Evolutionary conservation across 2,888 invertebrate genomes (phyloP).

Genomic region (Mechanitis mazaeus): DNA sequence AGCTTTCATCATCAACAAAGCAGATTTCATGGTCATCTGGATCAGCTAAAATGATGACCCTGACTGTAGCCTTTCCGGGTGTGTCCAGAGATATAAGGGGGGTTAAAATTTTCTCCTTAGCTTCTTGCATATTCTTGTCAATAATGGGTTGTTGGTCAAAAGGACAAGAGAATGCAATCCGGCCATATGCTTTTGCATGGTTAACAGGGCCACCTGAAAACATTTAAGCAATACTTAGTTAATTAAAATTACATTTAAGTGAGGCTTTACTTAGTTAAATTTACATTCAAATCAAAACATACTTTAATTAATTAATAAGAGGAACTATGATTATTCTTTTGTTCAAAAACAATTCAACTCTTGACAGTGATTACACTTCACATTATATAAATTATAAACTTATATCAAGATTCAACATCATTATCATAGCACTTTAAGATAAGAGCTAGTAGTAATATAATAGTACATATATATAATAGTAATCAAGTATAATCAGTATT

Average conservation of each 20-base stretch:
- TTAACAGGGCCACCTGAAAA: conserved; percentile 80
- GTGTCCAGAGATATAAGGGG: conserved; percentile 95
- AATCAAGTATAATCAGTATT: background rate
- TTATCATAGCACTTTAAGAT: no score
- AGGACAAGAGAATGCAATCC: conserved; percentile 96
- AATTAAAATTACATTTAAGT: no score
- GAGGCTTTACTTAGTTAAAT: background rate
- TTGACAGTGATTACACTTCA: no score
- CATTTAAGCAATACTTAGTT: background rate
- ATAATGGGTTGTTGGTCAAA: conserved; percentile 84
- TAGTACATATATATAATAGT: no score
- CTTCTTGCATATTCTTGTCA: conserved; percentile 82
- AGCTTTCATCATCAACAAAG: conserved; percentile 98
- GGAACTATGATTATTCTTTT: no score
- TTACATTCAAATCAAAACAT: no score
- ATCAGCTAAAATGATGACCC: conserved; percentile 97
- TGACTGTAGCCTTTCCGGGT: conserved; percentile 97
- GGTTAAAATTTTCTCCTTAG: conserved; percentile 86
- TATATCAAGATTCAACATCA: no score
- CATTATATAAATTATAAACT: no score
- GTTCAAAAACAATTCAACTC: no score
- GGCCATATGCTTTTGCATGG: conserved; percentile 93
- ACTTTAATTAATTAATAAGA: no score
- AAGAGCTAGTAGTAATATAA: no score
- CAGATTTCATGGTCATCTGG: conserved; percentile 99